Evolutionary conservation across 2,888 invertebrate species (phyloP), one percentile per base, ranked within the genome.

Genomic region (Eupithecia vulgata): DNA sequence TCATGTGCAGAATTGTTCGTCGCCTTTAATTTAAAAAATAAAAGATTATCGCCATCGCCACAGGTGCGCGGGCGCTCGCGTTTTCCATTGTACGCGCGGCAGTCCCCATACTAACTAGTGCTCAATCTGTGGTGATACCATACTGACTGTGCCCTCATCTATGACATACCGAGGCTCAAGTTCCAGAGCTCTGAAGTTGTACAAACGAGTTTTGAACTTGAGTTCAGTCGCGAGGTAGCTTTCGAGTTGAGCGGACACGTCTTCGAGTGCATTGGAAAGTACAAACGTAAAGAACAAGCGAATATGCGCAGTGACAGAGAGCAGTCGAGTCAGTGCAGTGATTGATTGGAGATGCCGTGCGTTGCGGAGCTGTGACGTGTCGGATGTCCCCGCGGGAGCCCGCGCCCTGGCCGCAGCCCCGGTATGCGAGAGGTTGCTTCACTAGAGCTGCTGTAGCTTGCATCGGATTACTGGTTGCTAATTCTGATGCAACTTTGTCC

Each of bases 11-110:
- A 90, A 90, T 90, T 89, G 89, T 89, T 88, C 88, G 88, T 86
- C 88, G 90, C 81, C 85, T 87, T 83, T 21, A 62, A 45, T 81
- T 84, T 83, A 83, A 85, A 85, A 83, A 83, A 87, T 83, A 90
- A 91, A 88, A 84, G 83, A 82, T 82, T 83, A n/a, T n/a, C n/a
- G n/a, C n/a, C n/a, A n/a, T n/a, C n/a, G 83, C 82, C 91, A 91
- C 93, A 93, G 92, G 93, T 91, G 92, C 91, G 91, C 90, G 82
- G 80, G 91, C 90, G 91, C 90, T 6, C 7, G 45, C 8, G 45
- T n/a, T 87, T 85, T 86, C 87, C 89, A 90, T 91, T 91, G 91
- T 88, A 86, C 79, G 85, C 85, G 85, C 86, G 84, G 82, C 5
- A 40, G 1, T 17, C 25, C 6, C 15, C 35, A 0, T 62, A 69